Conservation (phyloP, 2,888 invertebrate species). For the Tuberolachnus salignus region DNA sequence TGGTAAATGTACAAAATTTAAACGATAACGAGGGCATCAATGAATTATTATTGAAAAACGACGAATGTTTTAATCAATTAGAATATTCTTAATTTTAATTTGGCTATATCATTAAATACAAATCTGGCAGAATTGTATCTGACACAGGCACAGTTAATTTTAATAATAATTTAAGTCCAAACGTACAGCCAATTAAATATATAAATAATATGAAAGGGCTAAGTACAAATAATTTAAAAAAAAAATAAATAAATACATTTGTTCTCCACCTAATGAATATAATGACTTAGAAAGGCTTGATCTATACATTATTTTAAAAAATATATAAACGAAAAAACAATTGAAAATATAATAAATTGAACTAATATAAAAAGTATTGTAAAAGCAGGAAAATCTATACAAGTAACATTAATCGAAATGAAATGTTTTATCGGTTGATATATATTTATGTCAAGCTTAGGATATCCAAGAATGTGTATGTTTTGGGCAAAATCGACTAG, state of each 20-base stretch:
- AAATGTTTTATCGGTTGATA: constrained; percentile 12
- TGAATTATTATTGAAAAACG: neutral
- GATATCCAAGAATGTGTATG: constrained; percentile 19
- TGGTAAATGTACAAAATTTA: neutral
- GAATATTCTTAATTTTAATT: neutral
- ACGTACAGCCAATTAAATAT: constrained; percentile 17
- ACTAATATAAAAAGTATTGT: constrained; percentile 6
- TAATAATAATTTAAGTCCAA: constrained; percentile 5
- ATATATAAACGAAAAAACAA: constrained; percentile 15
- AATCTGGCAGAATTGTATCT: neutral
- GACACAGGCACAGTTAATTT: neutral
- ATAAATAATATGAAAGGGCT: constrained; percentile 5
- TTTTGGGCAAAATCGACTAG: constrained; percentile 19
- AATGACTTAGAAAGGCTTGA: neutral
- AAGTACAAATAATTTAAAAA: constrained; percentile 24
- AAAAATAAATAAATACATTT: neutral
- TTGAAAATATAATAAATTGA: constrained; percentile 15
- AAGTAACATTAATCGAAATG: neutral
- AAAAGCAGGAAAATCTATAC: constrained; percentile 9
- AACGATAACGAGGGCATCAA: neutral
- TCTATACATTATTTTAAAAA: constrained; percentile 13
- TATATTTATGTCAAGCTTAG: constrained; percentile 21
- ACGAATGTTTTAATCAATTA: constrained; percentile 5
- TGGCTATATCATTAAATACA: neutral
- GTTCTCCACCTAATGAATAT: constrained; percentile 10